Evolutionary conservation across 1,140 invertebrate species (phyloP), one percentile per base, ranked within the genome.

Genomic region (Propsilocerus akamusi): DNA sequence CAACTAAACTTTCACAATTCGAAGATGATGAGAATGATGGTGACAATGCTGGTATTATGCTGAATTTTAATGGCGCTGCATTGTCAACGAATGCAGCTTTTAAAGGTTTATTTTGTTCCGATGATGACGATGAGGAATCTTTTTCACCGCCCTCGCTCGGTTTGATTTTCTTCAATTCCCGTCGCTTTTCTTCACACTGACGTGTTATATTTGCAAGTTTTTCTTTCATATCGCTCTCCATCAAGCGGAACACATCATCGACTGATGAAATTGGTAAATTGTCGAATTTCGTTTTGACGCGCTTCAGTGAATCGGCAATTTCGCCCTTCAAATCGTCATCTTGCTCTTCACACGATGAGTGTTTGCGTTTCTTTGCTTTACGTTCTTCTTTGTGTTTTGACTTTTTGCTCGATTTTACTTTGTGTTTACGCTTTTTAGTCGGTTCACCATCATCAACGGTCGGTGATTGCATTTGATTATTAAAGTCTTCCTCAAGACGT

Each of bases 121-220:
- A 55, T 5, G 59, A 53, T 11, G 66, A 62, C n/a, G 64, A 63
- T 14, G 64, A 59, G 5, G 62, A 59, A 14, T 37, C 48, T 41
- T 65, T 65, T 26, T 65, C 65, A 0, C 67, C 62, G 6, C 67
- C 64, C 47, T 71, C 74, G 53, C 70, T 75, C 4, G 70, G 70
- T 51, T 68, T 74, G 17, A 92, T 67, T 53, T 80, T 81, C 26
- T 76, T 77, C 3, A 91, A 63, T 63, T 90, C 84, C 48, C 75
- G 77, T 61, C 88, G 82, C 60, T 86, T 89, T 57, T 90, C 84
- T 52, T 77, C 76, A 59, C 86, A 90, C 55, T 85, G 77, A 41
- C 79, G 70, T 57, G 88, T 83, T 25, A 92, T 70, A 30, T 88
- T 83, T 1, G 84, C 83, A 50, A 91, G 59, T 32, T 77, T 72